Percentiles rank a stretch among this genome's conserved stretches.
These are phyloP conservation scores for Drosophila baimaii DNA, from an alignment of 1,140 invertebrate species.

Conservation along the genomic window DNA sequence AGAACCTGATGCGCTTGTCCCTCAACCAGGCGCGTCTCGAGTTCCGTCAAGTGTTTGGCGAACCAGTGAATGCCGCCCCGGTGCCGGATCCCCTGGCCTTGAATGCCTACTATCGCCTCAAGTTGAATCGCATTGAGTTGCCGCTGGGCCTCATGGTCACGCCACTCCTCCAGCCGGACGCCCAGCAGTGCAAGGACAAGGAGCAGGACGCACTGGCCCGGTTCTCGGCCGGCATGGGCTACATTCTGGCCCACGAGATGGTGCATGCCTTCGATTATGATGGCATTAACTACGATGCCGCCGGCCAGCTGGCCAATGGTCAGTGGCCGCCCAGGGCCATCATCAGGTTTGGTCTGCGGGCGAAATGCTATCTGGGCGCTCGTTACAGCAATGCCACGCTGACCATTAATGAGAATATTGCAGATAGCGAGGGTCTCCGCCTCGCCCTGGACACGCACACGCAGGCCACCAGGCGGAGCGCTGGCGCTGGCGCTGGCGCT, in stretches of 20 bases:
- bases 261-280: conserved; percentile 79
- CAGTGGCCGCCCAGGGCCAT: conserved; percentile 68
- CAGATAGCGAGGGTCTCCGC: conserved; percentile 74
- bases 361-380: conserved; percentile 57
- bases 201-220: conserved; percentile 10
- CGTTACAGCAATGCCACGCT: conserved; percentile 66
- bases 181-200: background rate
- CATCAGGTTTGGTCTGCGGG: conserved; percentile 63
- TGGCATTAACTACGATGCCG: conserved; percentile 75
- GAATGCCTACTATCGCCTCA: conserved; percentile 77
- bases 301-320: conserved; percentile 47
- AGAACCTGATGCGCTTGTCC: conserved; percentile 61
- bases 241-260: conserved; percentile 74
- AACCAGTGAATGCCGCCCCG: background rate
- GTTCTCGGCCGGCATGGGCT: conserved; percentile 59
- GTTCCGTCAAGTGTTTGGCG: conserved; percentile 38
- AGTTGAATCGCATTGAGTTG: conserved; percentile 69
- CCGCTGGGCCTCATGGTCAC: conserved; percentile 67
- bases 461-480: background rate
- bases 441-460: conserved; percentile 68
- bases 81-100: conserved; percentile 65
- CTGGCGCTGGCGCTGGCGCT: background rate
- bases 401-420: conserved; percentile 77
- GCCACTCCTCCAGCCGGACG: conserved; percentile 31
- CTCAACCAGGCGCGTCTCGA: conserved; percentile 28